Conservation (phyloP, 2,888 invertebrate species). For the Zele albiditarsus region DNA sequence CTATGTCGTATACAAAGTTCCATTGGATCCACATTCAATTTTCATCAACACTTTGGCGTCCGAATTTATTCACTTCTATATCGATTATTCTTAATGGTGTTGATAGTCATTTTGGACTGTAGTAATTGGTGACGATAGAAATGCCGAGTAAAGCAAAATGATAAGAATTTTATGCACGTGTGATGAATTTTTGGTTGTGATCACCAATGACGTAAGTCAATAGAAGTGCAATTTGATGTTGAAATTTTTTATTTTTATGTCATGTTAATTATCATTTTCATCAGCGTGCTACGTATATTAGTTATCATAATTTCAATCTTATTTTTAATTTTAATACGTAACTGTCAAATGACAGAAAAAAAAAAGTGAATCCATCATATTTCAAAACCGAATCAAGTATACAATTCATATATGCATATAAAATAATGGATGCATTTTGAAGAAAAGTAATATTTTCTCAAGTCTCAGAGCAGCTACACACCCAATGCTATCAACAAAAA, state of each 20-base stretch:
- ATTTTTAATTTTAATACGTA: background rate
- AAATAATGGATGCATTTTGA: too few relatives aligned
- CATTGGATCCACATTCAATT: too few relatives aligned
- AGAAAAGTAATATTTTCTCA: background rate
- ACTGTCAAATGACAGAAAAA: background rate
- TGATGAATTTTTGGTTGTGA: constrained; percentile 29
- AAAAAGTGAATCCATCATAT: too few relatives aligned
- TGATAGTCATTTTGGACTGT: background rate
- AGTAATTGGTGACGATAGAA: background rate
- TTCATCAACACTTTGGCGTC: too few relatives aligned
- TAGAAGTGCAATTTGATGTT: constrained; percentile 1
- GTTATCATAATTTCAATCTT: background rate
- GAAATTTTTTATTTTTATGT: background rate
- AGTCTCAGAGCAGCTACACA: background rate
- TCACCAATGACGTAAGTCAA: constrained; percentile 18
- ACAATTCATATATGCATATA: too few relatives aligned
- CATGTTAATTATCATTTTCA: background rate
- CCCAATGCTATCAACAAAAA: constrained; percentile 8
- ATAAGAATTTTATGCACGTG: background rate
- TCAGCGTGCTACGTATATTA: background rate
- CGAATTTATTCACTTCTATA: background rate
- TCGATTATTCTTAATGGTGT: background rate
- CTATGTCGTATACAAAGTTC: background rate
- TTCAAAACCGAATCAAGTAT: too few relatives aligned
- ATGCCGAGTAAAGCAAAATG: background rate